Evolutionary conservation across 2,113 vertebrate species (phyloP).

Genomic region (Charina bottae): DNA sequence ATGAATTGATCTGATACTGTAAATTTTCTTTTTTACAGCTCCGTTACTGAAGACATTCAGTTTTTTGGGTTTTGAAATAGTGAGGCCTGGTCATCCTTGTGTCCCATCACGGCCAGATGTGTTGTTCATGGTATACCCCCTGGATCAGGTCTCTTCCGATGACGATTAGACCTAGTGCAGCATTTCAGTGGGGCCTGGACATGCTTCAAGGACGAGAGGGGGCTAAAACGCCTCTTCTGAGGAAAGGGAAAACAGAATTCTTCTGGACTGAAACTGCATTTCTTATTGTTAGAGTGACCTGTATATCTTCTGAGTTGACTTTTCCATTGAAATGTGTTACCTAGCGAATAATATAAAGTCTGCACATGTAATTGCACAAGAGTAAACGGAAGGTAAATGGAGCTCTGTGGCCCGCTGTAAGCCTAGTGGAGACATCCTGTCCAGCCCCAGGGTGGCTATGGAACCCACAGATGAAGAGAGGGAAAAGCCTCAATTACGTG

Average conservation of each 20-base stretch:
- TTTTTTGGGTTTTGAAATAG: conserved; percentile 96
- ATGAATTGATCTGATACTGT: conserved; percentile 25
- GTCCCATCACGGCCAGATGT: conserved; percentile 88
- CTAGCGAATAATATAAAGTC: conserved; percentile 78
- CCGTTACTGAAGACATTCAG: conserved; percentile 94
- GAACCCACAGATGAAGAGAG: neutral
- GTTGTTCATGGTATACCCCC: conserved; percentile 95
- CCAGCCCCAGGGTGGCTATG: rapidly evolving
- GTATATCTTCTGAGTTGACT: conserved; percentile 75
- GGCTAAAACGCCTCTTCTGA: conserved; percentile 54
- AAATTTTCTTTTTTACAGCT: conserved; percentile 72
- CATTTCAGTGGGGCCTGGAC: conserved; percentile 56
- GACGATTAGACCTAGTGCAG: conserved; percentile 81
- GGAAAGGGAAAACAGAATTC: conserved; percentile 69
- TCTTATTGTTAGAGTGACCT: conserved; percentile 74
- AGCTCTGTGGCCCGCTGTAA: conserved; percentile 63
- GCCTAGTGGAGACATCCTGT: conserved; percentile 46
- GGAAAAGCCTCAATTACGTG: neutral
- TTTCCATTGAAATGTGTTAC: conserved; percentile 76
- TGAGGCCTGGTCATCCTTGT: conserved; percentile 90
- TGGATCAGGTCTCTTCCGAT: conserved; percentile 91
- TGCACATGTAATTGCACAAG: conserved; percentile 59
- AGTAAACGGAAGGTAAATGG: conserved; percentile 77
- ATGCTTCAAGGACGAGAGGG: conserved; percentile 61
- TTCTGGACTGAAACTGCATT: conserved; percentile 65